These are phyloP conservation scores for Heteromyza rotundicornis DNA, from an alignment of 2,888 invertebrate genomes.

Conservation along the genomic window DNA sequence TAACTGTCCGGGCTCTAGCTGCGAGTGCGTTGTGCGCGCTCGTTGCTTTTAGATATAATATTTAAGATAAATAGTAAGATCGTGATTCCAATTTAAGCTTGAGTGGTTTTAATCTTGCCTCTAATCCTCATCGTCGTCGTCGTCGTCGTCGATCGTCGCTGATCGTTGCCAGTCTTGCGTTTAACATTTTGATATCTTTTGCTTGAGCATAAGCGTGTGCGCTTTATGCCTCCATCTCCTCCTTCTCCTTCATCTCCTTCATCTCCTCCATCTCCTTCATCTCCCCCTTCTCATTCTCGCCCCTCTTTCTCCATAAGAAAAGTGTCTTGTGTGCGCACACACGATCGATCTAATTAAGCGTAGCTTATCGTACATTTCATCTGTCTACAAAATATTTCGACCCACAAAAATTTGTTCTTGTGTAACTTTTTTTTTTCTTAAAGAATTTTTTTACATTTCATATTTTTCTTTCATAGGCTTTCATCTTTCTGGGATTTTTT, in stretches of 20 bases:
- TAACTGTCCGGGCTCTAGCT: no score
- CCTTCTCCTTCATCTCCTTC: no score
- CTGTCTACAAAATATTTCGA: conserved; percentile 27
- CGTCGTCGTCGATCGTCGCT: no score
- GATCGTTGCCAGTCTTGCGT: not conserved
- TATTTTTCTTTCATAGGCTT: no score
- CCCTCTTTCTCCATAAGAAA: not conserved
- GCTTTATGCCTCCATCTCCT: not conserved
- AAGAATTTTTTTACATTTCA: no score
- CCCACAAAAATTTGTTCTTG: not conserved
- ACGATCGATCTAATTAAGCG: conserved; percentile 43
- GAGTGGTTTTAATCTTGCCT: conserved; percentile 39
- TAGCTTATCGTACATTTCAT: conserved; percentile 35
- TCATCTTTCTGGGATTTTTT: conserved; percentile 17
- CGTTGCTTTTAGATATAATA: conserved; percentile 39
- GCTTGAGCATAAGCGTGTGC: conserved; percentile 9
- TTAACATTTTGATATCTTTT: conserved; percentile 4
- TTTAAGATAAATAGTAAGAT: conserved; percentile 44
- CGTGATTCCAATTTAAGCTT: conserved; percentile 47
- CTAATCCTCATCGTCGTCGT: not conserved
- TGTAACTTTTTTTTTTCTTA: no score
- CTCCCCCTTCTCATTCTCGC: not conserved
- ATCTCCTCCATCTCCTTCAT: not conserved
- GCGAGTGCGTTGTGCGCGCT: no score
- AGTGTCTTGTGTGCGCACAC: conserved; percentile 7